phyloP scores from a whole-genome alignment of 2,797 vertebrate species.

The Microcaecilia unicolor region DNA sequence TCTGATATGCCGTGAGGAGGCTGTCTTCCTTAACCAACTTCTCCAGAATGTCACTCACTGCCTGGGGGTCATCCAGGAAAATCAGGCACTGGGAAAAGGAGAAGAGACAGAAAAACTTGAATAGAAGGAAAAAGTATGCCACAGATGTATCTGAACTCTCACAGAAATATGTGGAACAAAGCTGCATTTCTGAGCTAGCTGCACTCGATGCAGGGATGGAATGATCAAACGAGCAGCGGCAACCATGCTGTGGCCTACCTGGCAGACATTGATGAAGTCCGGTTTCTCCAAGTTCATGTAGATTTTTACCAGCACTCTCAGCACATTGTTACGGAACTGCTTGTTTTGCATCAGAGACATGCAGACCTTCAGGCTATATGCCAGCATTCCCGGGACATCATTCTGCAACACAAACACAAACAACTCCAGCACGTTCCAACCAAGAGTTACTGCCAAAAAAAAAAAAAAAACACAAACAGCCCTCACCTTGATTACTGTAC shows the following conservation, averaged over 20 bases:
- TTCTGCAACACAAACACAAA: slow-evolving; percentile 68
- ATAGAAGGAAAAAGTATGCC: too few relatives aligned
- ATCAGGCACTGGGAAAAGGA: slow-evolving; percentile 76
- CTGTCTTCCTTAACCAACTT: slow-evolving; percentile 97
- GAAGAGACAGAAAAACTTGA: too few relatives aligned
- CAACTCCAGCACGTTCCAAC: too few relatives aligned
- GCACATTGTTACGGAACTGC: slow-evolving; percentile 91
- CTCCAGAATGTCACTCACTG: slow-evolving; percentile 94
- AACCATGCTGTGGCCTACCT: too few relatives aligned
- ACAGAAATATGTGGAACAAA: too few relatives aligned
- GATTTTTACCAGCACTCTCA: slow-evolving; percentile 92
- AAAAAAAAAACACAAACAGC: too few relatives aligned
- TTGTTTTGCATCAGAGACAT: slow-evolving; percentile 99
- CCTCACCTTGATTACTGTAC: too few relatives aligned
- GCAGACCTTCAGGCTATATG: slow-evolving; percentile 96
- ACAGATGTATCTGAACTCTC: too few relatives aligned
- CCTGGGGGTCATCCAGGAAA: slow-evolving; percentile 95
- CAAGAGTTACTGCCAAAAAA: too few relatives aligned
- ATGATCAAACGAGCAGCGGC: too few relatives aligned
- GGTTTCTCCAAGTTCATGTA: slow-evolving; percentile 98
- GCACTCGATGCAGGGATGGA: too few relatives aligned
- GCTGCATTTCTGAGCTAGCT: too few relatives aligned
- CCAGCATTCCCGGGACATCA: slow-evolving; percentile 88
- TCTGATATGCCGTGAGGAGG: slow-evolving; percentile 96
- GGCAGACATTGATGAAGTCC: slow-evolving; percentile 97